Percentiles rank a stretch among this genome's conserved stretches.
Conservation (phyloP, 2,797 vertebrate species). For the Melanotaenia boesemani region DNA sequence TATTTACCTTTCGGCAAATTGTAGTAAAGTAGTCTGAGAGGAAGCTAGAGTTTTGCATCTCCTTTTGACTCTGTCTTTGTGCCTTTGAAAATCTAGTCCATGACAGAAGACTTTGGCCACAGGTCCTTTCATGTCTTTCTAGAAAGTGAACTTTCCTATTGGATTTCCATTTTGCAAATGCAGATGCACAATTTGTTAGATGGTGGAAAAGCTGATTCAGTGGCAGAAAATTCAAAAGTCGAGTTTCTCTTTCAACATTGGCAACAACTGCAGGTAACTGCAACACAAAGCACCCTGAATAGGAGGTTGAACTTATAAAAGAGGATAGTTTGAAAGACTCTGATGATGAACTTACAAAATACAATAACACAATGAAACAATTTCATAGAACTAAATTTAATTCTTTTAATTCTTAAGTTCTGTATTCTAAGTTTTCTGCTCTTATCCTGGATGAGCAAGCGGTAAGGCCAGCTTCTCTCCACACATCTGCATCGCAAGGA, state of each 20-base stretch:
- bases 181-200: not conserved
- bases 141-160: not conserved
- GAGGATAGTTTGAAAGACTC: not conserved
- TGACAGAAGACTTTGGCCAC: not conserved
- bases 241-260: not conserved
- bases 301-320: not conserved
- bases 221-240: not conserved
- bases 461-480: not conserved
- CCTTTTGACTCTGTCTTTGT: not conserved
- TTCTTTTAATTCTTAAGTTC: not conserved
- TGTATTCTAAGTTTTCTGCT: not conserved
- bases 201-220: not conserved
- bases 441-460: not conserved
- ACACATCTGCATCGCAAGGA: no score
- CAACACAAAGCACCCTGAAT: not conserved
- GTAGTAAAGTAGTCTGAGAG: not conserved
- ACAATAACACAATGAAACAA: not conserved
- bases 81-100: constrained; percentile 3
- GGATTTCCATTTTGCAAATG: not conserved
- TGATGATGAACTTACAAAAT: not conserved
- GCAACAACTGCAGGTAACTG: not conserved
- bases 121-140: not conserved
- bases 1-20: not conserved
- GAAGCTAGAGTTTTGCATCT: not conserved
- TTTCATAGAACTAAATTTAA: not conserved